Evolutionary conservation across 2,113 vertebrate species (phyloP), one percentile per base, ranked within the genome.

Genomic region (Ciconia stormi): DNA sequence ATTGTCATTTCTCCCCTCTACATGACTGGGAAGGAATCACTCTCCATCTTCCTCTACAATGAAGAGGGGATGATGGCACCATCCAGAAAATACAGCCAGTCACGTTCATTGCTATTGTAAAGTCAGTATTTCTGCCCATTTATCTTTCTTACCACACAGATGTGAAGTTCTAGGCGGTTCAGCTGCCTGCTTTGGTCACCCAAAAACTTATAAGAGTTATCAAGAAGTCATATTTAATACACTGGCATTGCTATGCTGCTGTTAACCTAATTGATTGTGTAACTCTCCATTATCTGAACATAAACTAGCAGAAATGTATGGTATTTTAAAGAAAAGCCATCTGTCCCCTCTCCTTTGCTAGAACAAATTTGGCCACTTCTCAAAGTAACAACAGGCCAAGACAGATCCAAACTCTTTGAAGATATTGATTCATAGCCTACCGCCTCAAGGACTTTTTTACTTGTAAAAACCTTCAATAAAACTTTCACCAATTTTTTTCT

Each of bases 401-500:
- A 82, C 27, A 72, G 34, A 95, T 69, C 70, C 73, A 65, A 81
- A 76, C 61, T 76, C 83, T 73, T 79, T 71, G 58, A 92, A 92
- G 71, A 58, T 70, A 94, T 13, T 66, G 86, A 95, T 95, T 90
- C 81, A 34, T 19, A 70, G 34, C 49, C 69, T 91, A 66, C 50
- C 0, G 22, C 69, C 90, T 69, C 80, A 59, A 87, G 77, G 82
- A 80, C 38, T 50, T 93, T 72, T 77, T 78, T 34, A 70, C 70
- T 87, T 80, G 58, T 42, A 95, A 87, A 46, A 95, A 50, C 58
- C 40, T 89, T 87, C 82, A 65, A 69, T 79, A 96, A 82, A 92
- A 87, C 2, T 11, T n/a, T 36, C 78, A 82, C 16, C 10, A 11
- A 2, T 87, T 56, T 58, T 92, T 84, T 78, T 72, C 61, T 87